Conservation (phyloP, 2,888 invertebrate species). For the Cephonodes hylas region DNA sequence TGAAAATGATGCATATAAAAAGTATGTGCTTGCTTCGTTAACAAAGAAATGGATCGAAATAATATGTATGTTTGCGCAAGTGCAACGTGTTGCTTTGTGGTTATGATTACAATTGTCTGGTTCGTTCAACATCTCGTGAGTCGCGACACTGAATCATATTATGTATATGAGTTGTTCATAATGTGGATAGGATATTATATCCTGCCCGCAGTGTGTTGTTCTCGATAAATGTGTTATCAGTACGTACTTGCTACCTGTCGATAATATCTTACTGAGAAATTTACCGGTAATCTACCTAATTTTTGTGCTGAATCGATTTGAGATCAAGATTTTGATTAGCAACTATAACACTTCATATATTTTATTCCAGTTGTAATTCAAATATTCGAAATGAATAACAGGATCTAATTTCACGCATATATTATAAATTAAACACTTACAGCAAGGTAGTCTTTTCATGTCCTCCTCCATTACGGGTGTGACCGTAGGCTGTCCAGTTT, state of each 20-base stretch:
- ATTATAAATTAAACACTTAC: constrained; percentile 67
- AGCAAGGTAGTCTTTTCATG: constrained; percentile 83
- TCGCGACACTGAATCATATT: constrained; percentile 34
- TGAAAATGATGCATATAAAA: constrained; percentile 21
- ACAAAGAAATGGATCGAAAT: constrained; percentile 17
- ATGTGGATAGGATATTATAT: too few relatives aligned
- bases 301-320: not conserved
- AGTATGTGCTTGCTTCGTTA: constrained; percentile 24
- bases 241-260: not conserved
- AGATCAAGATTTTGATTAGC: not conserved
- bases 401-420: too few relatives aligned
- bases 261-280: not conserved
- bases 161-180: constrained; percentile 30
- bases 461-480: constrained; percentile 80
- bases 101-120: constrained; percentile 33
- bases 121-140: constrained; percentile 32
- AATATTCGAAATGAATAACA: too few relatives aligned
- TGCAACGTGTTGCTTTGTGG: constrained; percentile 42
- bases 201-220: not conserved
- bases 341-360: constrained; percentile 24
- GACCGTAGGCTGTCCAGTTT: constrained; percentile 81
- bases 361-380: too few relatives aligned
- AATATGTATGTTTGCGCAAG: constrained; percentile 55
- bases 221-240: not conserved
- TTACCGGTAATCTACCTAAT: not conserved